Percentiles rank a stretch among this genome's conserved stretches.
These are phyloP conservation scores for Sipha flava DNA, from an alignment of 1,140 invertebrate species.

Conservation along the genomic window DNA sequence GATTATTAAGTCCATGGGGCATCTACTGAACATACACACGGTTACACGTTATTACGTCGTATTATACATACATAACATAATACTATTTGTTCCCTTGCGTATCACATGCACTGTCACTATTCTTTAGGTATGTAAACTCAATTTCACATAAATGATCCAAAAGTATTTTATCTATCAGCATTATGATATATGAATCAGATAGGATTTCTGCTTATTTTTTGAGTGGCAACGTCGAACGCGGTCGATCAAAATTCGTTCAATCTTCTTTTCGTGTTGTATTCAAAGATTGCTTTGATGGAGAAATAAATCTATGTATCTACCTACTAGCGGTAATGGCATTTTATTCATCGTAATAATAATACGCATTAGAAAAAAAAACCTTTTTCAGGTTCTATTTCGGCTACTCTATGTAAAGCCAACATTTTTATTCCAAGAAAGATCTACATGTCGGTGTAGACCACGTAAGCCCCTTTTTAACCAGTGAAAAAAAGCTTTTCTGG, in stretches of 20 bases:
- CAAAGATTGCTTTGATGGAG: not conserved
- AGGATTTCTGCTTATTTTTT: not conserved
- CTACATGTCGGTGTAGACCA: not conserved
- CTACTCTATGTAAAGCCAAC: not conserved
- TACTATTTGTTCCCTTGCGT: too few species aligned
- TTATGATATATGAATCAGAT: not conserved
- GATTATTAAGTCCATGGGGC: too few species aligned
- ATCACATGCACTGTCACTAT: not conserved
- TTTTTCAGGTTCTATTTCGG: not conserved
- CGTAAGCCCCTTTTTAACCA: not conserved
- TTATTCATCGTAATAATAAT: conserved; percentile 9
- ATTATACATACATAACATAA: too few species aligned
- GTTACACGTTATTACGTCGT: too few species aligned
- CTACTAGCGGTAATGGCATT: not conserved
- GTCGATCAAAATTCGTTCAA: conserved; percentile 1
- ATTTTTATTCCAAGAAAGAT: not conserved
- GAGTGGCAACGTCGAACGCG: not conserved
- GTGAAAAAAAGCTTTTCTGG: not conserved
- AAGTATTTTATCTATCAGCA: not conserved
- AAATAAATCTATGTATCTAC: conserved; percentile 15
- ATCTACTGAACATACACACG: too few species aligned
- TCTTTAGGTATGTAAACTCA: not conserved
- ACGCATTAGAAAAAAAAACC: not conserved
- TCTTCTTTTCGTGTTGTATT: not conserved
- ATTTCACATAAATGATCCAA: not conserved